A percentile compares a stretch with the other conserved stretches of the same genome.
Evolutionary conservation across 2,797 vertebrate genomes (phyloP).

Genomic region (Pangasius mekongensis): DNA sequence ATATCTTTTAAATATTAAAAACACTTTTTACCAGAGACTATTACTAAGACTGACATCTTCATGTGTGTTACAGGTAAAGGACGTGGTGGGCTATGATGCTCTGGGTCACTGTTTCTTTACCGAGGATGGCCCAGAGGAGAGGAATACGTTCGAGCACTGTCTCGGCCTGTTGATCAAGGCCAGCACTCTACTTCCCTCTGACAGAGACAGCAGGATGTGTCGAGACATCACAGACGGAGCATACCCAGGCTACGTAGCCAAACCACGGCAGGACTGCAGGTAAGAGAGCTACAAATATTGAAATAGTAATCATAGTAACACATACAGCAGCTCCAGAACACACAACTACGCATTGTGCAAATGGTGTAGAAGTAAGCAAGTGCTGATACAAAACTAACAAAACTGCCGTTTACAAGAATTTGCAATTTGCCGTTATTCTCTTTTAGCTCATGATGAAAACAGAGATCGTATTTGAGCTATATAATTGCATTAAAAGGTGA

Average conservation of each 20-base stretch:
- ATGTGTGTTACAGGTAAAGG: constrained; percentile 80
- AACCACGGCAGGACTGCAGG: constrained; percentile 95
- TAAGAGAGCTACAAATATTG: constrained; percentile 54
- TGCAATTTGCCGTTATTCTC: not conserved
- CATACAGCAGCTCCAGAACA: not conserved
- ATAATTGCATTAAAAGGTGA: not conserved
- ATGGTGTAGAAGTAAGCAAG: not conserved
- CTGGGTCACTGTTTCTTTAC: constrained; percentile 96
- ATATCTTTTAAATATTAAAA: not conserved
- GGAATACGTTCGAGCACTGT: constrained; percentile 96
- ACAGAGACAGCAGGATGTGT: constrained; percentile 94
- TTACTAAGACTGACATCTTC: not conserved
- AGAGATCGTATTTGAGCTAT: not conserved
- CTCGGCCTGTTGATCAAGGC: constrained; percentile 89
- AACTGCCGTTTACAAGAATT: no score
- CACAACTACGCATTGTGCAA: not conserved
- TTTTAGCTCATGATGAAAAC: not conserved
- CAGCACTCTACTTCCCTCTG: constrained; percentile 90
- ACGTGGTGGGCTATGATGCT: constrained; percentile 88
- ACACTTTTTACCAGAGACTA: not conserved
- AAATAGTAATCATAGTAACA: not conserved
- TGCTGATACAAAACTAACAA: not conserved
- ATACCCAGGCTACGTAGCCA: constrained; percentile 89
- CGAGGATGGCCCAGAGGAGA: constrained; percentile 93
- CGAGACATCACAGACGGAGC: constrained; percentile 85